Percentiles rank a stretch among this genome's conserved stretches.
phyloP scores from a whole-genome alignment of 2,113 vertebrate species.

The Bucco capensis region DNA sequence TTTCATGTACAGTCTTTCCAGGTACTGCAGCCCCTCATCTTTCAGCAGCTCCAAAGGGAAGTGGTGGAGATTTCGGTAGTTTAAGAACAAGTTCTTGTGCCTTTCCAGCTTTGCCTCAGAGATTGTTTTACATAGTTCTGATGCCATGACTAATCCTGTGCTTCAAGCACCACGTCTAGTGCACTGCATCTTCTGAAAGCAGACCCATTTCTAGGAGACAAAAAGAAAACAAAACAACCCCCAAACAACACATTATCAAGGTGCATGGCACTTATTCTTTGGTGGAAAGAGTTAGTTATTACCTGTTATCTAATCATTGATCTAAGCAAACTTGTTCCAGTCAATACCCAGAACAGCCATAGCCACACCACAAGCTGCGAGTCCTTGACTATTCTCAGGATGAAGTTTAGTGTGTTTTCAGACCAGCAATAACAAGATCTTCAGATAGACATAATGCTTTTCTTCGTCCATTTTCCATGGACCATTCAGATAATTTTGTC shows the following conservation, averaged over 20 bases:
- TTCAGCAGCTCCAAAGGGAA: constrained; percentile 91
- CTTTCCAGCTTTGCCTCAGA: constrained; percentile 91
- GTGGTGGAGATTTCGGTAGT: constrained; percentile 89
- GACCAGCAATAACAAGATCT: neutral
- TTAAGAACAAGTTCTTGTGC: constrained; percentile 95
- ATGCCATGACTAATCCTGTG: constrained; percentile 81
- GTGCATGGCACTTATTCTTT: neutral
- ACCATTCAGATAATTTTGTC: neutral
- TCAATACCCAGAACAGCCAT: neutral
- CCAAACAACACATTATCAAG: neutral
- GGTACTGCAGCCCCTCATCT: constrained; percentile 90
- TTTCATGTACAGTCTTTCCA: constrained; percentile 98
- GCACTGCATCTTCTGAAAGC: constrained; percentile 53
- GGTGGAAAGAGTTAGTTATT: neutral
- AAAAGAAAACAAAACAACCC: neutral
- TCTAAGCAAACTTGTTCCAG: neutral
- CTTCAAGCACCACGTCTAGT: constrained; percentile 50
- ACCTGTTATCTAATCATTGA: neutral
- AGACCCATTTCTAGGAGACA: constrained; percentile 65
- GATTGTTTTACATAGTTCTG: constrained; percentile 90
- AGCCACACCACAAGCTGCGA: neutral
- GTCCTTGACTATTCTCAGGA: neutral
- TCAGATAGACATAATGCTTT: neutral
- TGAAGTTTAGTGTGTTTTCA: neutral
- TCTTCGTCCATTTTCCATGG: neutral